Conservation (phyloP, 2,113 vertebrate genomes). For the Leucosticte australis region DNA sequence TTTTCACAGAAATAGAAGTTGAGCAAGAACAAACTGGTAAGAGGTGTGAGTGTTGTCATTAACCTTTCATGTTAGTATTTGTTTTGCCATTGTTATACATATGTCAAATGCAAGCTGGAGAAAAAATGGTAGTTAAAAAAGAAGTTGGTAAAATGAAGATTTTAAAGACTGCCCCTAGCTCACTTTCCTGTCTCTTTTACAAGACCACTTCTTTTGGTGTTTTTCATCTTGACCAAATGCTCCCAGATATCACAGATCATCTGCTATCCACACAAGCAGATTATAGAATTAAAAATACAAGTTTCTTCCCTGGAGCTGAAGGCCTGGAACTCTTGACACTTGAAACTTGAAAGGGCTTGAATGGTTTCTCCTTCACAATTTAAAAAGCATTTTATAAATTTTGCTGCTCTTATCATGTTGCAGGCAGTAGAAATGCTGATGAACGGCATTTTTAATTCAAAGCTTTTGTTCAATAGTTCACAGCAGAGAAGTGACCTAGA, state of each 20-base stretch:
- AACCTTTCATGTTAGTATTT: background rate
- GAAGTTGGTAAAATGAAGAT: background rate
- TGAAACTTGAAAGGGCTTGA: background rate
- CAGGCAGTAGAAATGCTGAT: background rate
- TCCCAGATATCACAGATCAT: background rate
- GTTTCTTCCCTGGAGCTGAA: background rate
- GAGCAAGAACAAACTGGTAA: background rate
- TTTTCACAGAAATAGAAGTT: background rate
- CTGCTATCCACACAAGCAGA: background rate
- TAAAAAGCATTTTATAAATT: background rate
- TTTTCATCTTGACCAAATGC: background rate
- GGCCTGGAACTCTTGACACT: background rate
- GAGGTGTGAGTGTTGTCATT: background rate
- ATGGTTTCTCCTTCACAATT: background rate
- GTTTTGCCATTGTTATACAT: background rate
- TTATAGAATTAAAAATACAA: background rate
- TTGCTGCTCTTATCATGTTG: background rate
- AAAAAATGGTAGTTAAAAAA: background rate
- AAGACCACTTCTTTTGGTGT: background rate
- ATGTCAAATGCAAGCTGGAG: background rate
- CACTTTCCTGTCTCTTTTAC: background rate
- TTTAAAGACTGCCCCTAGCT: background rate
- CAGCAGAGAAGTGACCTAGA: conserved; percentile 23
- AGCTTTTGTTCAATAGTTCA: background rate
- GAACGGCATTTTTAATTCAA: conserved; percentile 15